A percentile compares a stretch with the other conserved stretches of the same genome.
Conservation (phyloP, 2,797 vertebrate species). For the Enteromius argenteus region DNA sequence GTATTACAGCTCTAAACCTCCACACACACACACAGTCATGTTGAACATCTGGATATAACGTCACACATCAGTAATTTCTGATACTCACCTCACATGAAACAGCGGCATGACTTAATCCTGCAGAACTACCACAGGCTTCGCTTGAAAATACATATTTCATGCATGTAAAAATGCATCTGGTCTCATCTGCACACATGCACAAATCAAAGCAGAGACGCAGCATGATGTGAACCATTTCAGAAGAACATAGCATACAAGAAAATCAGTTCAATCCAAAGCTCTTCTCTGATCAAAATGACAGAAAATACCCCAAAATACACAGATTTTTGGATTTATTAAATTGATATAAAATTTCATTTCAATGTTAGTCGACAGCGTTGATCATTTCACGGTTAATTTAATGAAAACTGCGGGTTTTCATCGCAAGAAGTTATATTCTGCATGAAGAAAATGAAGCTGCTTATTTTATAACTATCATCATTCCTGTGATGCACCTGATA, state of each 20-base stretch:
- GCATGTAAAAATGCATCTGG: neutral
- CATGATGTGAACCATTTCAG: neutral
- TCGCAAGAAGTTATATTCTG: neutral
- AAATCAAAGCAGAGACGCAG: neutral
- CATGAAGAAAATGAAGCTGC: neutral
- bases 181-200: neutral
- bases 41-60: slow-evolving; percentile 25
- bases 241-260: neutral
- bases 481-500: neutral
- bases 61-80: neutral
- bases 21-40: slow-evolving; percentile 1
- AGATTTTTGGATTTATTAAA: slow-evolving; percentile 5
- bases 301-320: neutral
- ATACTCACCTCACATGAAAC: neutral
- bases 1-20: no score
- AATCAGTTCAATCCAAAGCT: neutral
- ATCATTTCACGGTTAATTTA: neutral
- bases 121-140: neutral
- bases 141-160: neutral
- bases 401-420: neutral
- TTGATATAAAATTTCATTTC: neutral
- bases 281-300: neutral
- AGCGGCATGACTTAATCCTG: neutral
- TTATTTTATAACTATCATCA: neutral
- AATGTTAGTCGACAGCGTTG: neutral